Conservation (phyloP, 2,113 vertebrate species). For the Caracal caracal region DNA sequence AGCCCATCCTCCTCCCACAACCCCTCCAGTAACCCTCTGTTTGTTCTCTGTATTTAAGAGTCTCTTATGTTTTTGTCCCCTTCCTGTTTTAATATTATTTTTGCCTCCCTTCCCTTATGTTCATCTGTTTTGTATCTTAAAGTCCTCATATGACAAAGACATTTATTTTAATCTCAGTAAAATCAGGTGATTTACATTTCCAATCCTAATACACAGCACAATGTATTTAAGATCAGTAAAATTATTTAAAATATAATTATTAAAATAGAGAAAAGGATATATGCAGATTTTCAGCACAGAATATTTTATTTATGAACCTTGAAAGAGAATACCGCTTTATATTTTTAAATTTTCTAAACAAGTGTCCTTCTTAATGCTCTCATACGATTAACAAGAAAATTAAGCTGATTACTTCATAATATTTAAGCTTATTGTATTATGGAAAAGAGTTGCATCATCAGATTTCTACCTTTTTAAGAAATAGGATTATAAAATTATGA, state of each 20-base stretch:
- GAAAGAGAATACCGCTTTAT: background rate
- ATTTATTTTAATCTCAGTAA: slow-evolving; percentile 17
- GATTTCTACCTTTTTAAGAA: background rate
- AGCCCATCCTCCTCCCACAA: too few species aligned
- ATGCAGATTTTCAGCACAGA: background rate
- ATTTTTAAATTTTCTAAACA: slow-evolving; percentile 15
- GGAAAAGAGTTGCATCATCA: background rate
- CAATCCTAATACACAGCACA: background rate
- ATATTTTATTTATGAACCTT: background rate
- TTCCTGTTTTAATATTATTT: too few species aligned
- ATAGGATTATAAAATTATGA: background rate
- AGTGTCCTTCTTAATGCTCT: background rate
- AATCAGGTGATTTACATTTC: background rate
- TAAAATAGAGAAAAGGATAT: background rate
- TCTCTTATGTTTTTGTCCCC: too few species aligned
- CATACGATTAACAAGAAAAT: background rate
- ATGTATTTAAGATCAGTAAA: slow-evolving; percentile 2
- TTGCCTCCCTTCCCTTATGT: too few species aligned
- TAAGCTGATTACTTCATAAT: background rate
- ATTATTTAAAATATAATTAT: slow-evolving; percentile 25
- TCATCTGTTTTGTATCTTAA: too few species aligned
- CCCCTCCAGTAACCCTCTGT: too few species aligned
- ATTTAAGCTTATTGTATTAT: background rate
- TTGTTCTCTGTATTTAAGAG: too few species aligned
- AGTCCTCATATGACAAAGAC: background rate